These are phyloP conservation scores for Diglossa brunneiventris DNA, from an alignment of 2,113 vertebrate genomes.

Conservation along the genomic window DNA sequence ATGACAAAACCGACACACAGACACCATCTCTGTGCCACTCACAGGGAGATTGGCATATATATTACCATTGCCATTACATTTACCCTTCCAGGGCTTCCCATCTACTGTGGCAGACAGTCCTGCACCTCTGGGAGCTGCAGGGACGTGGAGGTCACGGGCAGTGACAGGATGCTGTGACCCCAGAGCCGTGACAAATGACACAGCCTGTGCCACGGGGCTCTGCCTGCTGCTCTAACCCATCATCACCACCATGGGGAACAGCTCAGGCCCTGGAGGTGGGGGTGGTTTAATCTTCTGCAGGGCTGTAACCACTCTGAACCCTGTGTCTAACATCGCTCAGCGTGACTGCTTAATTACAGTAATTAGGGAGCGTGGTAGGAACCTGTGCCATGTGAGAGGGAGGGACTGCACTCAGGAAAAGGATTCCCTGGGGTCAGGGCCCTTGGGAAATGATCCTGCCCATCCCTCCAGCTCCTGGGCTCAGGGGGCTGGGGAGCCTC, in stretches of 20 bases:
- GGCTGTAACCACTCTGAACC: not conserved
- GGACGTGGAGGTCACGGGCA: not conserved
- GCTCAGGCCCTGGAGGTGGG: not conserved
- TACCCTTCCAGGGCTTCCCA: not conserved
- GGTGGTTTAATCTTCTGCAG: not conserved
- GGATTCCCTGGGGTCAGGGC: not conserved
- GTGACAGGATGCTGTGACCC: not conserved
- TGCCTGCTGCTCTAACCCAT: not conserved
- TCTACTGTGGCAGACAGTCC: accelerated
- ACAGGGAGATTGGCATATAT: not conserved
- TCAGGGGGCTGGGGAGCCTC: not conserved
- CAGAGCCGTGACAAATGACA: not conserved
- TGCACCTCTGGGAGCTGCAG: not conserved
- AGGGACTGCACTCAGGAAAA: not conserved
- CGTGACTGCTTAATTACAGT: conserved; percentile 69
- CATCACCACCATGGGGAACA: not conserved
- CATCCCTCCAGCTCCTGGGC: not conserved
- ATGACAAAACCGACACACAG: not conserved
- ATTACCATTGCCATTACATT: not conserved
- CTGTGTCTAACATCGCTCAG: conserved; percentile 26
- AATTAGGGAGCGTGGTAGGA: conserved; percentile 30
- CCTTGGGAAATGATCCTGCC: not conserved
- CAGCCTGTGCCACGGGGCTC: not conserved
- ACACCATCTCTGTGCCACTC: not conserved
- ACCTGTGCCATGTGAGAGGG: not conserved